A percentile compares a stretch with the other conserved stretches of the same genome.
Conservation (phyloP, 1,140 invertebrate genomes). For the Atopsyche davidsoni region DNA sequence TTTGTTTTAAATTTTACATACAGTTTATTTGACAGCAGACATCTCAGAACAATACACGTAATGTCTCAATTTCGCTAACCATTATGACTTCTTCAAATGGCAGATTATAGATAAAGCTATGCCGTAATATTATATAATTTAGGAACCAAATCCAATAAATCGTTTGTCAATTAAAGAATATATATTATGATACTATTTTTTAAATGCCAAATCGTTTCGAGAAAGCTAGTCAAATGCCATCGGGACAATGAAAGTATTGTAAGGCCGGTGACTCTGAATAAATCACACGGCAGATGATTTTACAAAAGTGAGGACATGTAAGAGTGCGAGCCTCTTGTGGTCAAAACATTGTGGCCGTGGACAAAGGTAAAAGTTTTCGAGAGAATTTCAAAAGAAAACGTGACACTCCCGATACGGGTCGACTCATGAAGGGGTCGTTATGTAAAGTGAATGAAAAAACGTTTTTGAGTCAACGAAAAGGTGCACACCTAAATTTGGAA, state of each 20-base stretch:
- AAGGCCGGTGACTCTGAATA: slow-evolving; percentile 7
- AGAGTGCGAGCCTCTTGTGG: too few species aligned
- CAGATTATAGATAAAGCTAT: not conserved
- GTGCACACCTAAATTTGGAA: too few species aligned
- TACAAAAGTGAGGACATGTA: too few species aligned
- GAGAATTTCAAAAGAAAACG: slow-evolving; percentile 20
- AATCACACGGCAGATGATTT: slow-evolving; percentile 11
- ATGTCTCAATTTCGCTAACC: too few species aligned
- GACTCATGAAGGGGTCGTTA: slow-evolving; percentile 12
- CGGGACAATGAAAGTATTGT: slow-evolving; percentile 23
- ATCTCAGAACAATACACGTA: too few species aligned
- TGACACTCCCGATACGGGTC: slow-evolving; percentile 13
- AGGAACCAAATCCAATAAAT: slow-evolving; percentile 6
- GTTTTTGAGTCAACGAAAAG: too few species aligned
- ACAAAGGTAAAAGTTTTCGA: slow-evolving; percentile 6
- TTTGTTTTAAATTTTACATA: too few species aligned
- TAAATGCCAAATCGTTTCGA: slow-evolving; percentile 22
- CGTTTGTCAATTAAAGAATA: slow-evolving; percentile 15
- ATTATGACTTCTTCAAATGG: too few species aligned
- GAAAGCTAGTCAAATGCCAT: slow-evolving; percentile 18
- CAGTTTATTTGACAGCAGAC: too few species aligned
- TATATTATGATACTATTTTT: slow-evolving; percentile 16
- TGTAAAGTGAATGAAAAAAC: slow-evolving; percentile 5
- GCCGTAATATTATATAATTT: slow-evolving; percentile 6
- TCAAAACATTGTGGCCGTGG: too few species aligned